Conservation (phyloP, 2,797 vertebrate species). For the Betta splendens region DNA sequence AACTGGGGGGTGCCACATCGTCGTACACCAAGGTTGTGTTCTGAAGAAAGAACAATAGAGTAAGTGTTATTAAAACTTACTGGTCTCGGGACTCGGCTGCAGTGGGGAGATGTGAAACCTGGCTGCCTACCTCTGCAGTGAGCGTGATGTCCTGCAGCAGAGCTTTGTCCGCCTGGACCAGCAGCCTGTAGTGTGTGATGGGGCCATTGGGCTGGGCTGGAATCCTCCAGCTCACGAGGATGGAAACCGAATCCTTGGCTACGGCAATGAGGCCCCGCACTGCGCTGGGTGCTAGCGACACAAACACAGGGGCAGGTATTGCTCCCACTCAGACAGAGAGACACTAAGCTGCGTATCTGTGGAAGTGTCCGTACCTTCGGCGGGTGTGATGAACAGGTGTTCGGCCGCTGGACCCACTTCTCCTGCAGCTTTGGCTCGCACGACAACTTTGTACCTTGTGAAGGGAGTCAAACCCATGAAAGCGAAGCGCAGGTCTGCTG, state of each 20-base stretch:
- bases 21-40: constrained; percentile 62
- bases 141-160: constrained; percentile 90
- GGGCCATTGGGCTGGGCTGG: constrained; percentile 91
- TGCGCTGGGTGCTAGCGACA: constrained; percentile 85
- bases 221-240: constrained; percentile 89
- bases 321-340: background rate
- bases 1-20: constrained; percentile 64
- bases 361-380: constrained; percentile 83
- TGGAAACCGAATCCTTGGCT: constrained; percentile 88
- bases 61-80: too few species aligned
- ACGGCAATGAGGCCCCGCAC: constrained; percentile 84
- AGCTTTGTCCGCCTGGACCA: constrained; percentile 72
- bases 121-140: constrained; percentile 79
- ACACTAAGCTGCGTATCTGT: background rate
- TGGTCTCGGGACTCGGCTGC: too few species aligned
- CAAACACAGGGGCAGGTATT: constrained; percentile 10
- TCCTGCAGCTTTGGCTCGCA: constrained; percentile 88
- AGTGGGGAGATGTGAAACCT: constrained; percentile 9
- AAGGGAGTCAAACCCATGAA: constrained; percentile 88
- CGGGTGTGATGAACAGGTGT: constrained; percentile 83
- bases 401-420: constrained; percentile 87
- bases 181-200: constrained; percentile 90
- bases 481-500: constrained; percentile 84
- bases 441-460: constrained; percentile 81
- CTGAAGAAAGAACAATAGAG: constrained; percentile 67